Base-by-base conservation (phyloP, 1,140 invertebrate genomes). In the Holotrichia oblita region DNA sequence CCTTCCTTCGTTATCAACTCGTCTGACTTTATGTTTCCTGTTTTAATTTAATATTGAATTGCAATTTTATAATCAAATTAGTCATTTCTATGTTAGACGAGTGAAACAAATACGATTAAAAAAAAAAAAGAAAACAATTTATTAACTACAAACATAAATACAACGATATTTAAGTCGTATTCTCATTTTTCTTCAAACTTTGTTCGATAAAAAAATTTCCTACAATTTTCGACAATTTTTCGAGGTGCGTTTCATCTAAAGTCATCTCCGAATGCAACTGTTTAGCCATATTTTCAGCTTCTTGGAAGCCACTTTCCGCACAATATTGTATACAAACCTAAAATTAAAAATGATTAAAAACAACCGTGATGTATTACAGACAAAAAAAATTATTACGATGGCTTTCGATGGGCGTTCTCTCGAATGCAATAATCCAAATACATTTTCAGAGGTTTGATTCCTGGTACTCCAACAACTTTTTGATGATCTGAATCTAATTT, bases 401-500 rank as follows among this genome's bases (percentile, higher is more conserved):
- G 88, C 88, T 78, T 86, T 86, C 3, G 87, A 86, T 42, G 88
- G 14, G 86, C 77, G 72, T 90, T 90, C 14, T 90, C 82, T 76
- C 84, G 74, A 77, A 91, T 87, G 79, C 87, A 86, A 9, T 84
- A 80, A 42, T 90, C 87, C 2, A 91, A 80, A 81, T 88, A 91
- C 22, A 87, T 81, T 17, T 83, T 77, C 7, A 91, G 79, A 2
- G 88, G 82, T 61, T 83, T 84, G 42, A 89, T 84, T n/a, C 83
- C 82, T 0, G 91, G 90, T 40, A 90, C 87, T 7, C 90, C 91
- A 14, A 90, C 84, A 59, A 91, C 87, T n/a, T 85, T 85, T 78
- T 88, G 85, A 78, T 89, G 87, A 59, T 87, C 83, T 78, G 87
- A 88, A 77, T 89, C 83, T 22, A 92, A 85, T 83, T 90, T 90